Evolutionary conservation across 2,888 invertebrate species (phyloP).

Genomic region (Amaurobius ferox): DNA sequence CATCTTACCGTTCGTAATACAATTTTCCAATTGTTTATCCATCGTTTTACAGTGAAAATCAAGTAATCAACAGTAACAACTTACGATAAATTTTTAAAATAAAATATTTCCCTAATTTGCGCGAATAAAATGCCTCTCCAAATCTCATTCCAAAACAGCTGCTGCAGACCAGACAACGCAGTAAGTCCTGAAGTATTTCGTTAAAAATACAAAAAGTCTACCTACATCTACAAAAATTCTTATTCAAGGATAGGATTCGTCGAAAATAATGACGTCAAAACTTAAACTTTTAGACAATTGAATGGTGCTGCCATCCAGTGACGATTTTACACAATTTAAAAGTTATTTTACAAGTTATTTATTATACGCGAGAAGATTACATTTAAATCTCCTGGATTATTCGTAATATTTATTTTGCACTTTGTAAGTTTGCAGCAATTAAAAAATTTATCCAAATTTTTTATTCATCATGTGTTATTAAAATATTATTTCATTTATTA

Average conservation of each 20-base stretch:
- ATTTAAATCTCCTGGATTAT: no score
- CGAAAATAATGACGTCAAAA: not conserved
- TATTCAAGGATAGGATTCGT: not conserved
- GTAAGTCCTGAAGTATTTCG: not conserved
- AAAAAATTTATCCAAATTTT: no score
- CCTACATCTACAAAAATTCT: not conserved
- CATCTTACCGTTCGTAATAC: not conserved
- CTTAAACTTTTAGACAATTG: not conserved
- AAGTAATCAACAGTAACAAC: not conserved
- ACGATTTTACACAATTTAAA: not conserved
- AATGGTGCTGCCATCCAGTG: not conserved
- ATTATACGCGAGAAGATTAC: no score
- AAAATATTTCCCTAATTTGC: no score
- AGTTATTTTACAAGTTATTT: no score
- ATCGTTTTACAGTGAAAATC: not conserved
- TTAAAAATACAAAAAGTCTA: not conserved
- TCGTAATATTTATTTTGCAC: no score
- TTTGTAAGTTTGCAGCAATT: no score
- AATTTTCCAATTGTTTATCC: not conserved
- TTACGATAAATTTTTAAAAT: no score
- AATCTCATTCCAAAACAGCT: constrained; percentile 1
- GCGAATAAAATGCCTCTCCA: no score
- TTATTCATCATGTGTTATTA: no score
- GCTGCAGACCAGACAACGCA: not conserved
- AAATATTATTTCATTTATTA: no score